Evolutionary conservation across 2,113 vertebrate genomes (phyloP).

Genomic region (Pholis gunnellus): DNA sequence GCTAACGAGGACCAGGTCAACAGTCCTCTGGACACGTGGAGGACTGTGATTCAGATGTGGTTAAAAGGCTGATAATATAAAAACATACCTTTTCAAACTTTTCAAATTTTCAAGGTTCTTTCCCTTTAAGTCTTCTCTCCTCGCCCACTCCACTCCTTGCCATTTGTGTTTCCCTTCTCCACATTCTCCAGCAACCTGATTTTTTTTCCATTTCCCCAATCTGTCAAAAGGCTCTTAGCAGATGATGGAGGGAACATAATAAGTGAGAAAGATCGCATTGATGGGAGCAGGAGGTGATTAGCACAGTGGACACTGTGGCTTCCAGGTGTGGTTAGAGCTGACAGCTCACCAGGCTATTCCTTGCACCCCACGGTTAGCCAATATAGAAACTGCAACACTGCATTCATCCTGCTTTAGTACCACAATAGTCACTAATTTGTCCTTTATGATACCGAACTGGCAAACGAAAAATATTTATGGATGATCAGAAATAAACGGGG

Average conservation of each 20-base stretch:
- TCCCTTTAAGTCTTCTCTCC: not conserved
- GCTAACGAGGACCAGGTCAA: conserved; percentile 10
- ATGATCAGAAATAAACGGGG: not conserved
- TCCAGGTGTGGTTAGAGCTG: conserved; percentile 18
- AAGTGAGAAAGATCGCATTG: conserved; percentile 23
- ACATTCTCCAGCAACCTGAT: conserved; percentile 27
- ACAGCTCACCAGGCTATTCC: conserved; percentile 4
- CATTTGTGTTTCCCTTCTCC: conserved; percentile 13
- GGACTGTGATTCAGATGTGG: not conserved
- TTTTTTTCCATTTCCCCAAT: not conserved
- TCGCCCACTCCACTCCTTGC: not conserved
- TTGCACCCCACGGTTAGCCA: not conserved
- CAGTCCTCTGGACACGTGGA: not conserved
- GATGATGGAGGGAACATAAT: conserved; percentile 14
- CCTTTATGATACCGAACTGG: not conserved
- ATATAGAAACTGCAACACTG: not conserved
- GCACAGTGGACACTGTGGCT: not conserved
- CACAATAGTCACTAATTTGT: not conserved
- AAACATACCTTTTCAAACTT: not conserved
- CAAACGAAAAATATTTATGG: conserved; percentile 14
- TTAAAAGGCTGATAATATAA: not conserved
- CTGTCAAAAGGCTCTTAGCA: not conserved
- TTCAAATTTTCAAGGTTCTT: too few relatives aligned
- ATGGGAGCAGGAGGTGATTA: conserved; percentile 18
- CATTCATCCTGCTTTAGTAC: not conserved